These are phyloP conservation scores for Lochmaea capreae DNA, from an alignment of 2,888 invertebrate species.

Conservation along the genomic window DNA sequence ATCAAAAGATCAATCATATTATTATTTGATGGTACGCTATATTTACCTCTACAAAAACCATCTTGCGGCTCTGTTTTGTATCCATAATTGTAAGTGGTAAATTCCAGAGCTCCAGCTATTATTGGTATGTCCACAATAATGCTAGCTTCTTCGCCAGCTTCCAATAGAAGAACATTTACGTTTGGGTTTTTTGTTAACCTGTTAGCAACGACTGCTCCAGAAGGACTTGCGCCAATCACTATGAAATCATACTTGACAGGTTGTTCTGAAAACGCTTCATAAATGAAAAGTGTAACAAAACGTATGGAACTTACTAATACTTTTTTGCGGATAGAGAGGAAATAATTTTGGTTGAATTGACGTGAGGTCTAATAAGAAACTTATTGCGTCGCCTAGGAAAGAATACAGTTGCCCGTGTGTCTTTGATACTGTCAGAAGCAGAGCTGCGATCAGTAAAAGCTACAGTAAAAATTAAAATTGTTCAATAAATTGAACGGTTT, in stretches of 20 bases:
- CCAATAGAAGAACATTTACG: conserved; percentile 77
- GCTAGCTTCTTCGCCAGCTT: conserved; percentile 79
- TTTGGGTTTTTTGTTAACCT: conserved; percentile 76
- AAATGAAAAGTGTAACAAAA: neutral
- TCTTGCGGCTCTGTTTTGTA: conserved; percentile 83
- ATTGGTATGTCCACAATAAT: conserved; percentile 80
- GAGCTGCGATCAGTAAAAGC: neutral
- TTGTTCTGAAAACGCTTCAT: neutral
- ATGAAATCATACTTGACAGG: conserved; percentile 76
- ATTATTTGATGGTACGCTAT: too few species aligned
- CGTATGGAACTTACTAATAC: neutral
- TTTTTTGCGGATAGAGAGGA: neutral
- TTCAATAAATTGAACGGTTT: neutral
- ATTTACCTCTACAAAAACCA: conserved; percentile 69
- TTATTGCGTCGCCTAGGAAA: neutral
- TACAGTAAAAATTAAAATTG: neutral
- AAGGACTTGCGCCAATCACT: conserved; percentile 84
- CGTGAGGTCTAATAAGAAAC: neutral
- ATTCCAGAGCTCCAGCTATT: conserved; percentile 77
- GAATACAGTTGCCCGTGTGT: neutral
- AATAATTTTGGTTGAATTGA: neutral
- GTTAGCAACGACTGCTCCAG: conserved; percentile 81
- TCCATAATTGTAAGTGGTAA: conserved; percentile 80
- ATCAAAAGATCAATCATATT: neutral
- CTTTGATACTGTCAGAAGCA: neutral